Evolutionary conservation across 2,888 invertebrate genomes (phyloP).

Genomic region (Hipparchia sbordonii): DNA sequence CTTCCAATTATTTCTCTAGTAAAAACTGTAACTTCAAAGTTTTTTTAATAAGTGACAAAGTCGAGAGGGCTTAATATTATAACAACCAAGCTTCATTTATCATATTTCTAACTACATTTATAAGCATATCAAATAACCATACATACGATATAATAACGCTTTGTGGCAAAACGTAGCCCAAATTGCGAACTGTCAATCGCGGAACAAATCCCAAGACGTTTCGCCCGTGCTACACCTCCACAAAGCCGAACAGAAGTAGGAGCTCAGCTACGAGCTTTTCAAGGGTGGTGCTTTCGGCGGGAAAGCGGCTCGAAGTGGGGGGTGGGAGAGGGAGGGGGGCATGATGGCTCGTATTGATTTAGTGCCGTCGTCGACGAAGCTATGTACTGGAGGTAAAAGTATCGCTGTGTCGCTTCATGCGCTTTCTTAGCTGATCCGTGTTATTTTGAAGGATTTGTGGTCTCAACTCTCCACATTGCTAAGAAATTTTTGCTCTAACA

Average conservation of each 20-base stretch:
- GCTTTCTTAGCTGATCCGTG: conserved; percentile 65
- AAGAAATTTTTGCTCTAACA: background rate
- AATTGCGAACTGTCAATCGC: conserved; percentile 75
- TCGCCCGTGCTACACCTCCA: conserved; percentile 77
- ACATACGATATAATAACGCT: background rate
- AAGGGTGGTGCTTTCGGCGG: conserved; percentile 83
- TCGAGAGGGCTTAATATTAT: no score
- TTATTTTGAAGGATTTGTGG: conserved; percentile 25
- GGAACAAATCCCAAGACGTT: conserved; percentile 79
- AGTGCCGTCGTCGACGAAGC: conserved; percentile 83
- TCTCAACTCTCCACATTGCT: background rate
- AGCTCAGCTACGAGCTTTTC: conserved; percentile 83
- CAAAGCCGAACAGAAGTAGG: conserved; percentile 83
- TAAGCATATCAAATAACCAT: background rate
- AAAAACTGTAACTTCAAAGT: no score
- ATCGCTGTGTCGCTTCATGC: conserved; percentile 78
- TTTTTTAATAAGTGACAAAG: no score
- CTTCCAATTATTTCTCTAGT: no score
- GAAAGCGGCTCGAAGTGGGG: conserved; percentile 71
- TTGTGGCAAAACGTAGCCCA: conserved; percentile 37
- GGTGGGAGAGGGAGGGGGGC: conserved; percentile 57
- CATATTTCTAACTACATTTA: background rate
- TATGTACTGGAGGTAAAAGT: conserved; percentile 76
- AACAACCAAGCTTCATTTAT: background rate
- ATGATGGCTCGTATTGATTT: conserved; percentile 84